Conservation (phyloP, 1,140 invertebrate species). For the Berghia stephanieae region DNA sequence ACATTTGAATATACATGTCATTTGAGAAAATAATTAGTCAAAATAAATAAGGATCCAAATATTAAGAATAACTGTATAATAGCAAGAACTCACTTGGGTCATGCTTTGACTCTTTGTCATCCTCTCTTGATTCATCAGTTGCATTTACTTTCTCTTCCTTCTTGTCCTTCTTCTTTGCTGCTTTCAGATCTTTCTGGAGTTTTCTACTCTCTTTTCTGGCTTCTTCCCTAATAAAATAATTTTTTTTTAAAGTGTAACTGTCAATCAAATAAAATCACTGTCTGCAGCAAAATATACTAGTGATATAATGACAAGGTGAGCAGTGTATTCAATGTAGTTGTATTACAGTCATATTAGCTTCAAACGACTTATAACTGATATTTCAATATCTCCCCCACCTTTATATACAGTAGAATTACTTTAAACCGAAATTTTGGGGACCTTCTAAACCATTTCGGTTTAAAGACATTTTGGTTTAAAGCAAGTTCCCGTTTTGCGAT, state of each 20-base stretch:
- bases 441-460: too few species aligned
- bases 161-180: constrained; percentile 71
- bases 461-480: too few species aligned
- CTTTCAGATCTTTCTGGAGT: constrained; percentile 76
- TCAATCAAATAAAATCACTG: not conserved
- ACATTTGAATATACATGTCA: not conserved
- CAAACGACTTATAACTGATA: too few species aligned
- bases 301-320: too few species aligned
- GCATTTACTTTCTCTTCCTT: constrained; percentile 34
- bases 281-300: not conserved
- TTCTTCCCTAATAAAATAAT: constrained; percentile 72
- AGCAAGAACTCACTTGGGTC: not conserved
- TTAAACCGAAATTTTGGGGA: too few species aligned
- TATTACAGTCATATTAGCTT: too few species aligned
- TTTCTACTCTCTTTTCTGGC: constrained; percentile 80
- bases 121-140: constrained; percentile 30
- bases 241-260: not conserved
- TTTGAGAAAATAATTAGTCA: not conserved
- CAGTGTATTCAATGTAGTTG: too few species aligned
- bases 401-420: too few species aligned
- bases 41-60: not conserved
- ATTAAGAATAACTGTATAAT: not conserved
- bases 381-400: too few species aligned
- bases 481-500: too few species aligned
- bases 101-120: constrained; percentile 4